Evolutionary conservation across 2,888 invertebrate species (phyloP).

Genomic region (Tanypteryx hageni): DNA sequence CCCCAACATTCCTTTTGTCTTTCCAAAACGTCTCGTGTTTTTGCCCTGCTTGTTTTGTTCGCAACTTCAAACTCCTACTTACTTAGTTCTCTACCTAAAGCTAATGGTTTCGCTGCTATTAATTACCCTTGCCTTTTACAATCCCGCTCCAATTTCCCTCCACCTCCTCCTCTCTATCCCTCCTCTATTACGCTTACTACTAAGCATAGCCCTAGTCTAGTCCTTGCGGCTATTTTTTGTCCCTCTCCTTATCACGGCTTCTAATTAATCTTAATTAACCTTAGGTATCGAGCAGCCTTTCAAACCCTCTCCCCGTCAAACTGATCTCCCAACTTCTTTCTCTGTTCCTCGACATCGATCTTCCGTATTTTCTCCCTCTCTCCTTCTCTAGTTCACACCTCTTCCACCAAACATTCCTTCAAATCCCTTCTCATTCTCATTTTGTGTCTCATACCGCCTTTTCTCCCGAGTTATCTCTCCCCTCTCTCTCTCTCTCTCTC

Average conservation of each 20-base stretch:
- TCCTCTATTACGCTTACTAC: background rate
- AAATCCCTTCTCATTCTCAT: background rate
- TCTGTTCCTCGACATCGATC: background rate
- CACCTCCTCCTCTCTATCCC: background rate
- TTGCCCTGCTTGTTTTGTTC: background rate
- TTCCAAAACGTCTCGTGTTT: no score
- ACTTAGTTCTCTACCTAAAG: background rate
- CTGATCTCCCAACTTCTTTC: background rate
- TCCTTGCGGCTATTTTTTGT: background rate
- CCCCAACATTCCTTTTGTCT: background rate
- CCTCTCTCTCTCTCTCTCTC: no score
- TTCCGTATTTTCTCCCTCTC: background rate
- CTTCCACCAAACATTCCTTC: slow-evolving; percentile 3
- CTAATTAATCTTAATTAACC: slow-evolving; percentile 64
- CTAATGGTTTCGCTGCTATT: background rate
- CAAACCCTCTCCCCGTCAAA: background rate
- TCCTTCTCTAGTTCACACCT: background rate
- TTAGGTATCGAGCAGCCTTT: slow-evolving; percentile 31
- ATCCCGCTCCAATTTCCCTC: background rate
- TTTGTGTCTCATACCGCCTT: background rate
- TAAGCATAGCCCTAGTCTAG: background rate
- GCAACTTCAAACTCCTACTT: background rate
- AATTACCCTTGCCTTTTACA: background rate
- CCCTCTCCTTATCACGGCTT: slow-evolving; percentile 47
- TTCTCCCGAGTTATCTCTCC: background rate